Conservation (phyloP, 2,797 vertebrate species). For the Anas bernieri region DNA sequence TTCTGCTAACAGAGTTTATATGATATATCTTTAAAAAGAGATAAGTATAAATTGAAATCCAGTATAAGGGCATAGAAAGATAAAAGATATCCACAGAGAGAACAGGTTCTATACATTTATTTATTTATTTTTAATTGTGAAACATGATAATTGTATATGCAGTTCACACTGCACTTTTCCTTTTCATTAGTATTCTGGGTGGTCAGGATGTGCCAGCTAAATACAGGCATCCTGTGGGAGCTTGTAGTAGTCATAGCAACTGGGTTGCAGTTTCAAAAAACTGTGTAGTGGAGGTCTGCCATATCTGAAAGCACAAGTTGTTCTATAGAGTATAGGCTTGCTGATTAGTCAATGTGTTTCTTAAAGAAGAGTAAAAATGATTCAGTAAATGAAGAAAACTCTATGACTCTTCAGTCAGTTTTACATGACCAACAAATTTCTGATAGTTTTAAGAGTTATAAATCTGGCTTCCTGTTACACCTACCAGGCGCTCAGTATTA, state of each 20-base stretch:
- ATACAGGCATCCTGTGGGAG: conserved; percentile 46
- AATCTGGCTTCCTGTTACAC: neutral
- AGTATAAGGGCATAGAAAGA: neutral
- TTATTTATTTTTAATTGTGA: neutral
- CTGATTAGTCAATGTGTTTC: conserved; percentile 40
- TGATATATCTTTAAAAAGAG: neutral
- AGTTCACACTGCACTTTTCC: neutral
- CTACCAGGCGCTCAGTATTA: neutral
- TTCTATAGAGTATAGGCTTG: conserved; percentile 40
- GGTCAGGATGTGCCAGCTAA: conserved; percentile 52
- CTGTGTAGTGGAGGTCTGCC: conserved; percentile 33
- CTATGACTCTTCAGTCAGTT: neutral
- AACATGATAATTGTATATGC: conserved; percentile 4
- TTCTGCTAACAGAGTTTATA: neutral
- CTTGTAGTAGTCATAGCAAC: conserved; percentile 74
- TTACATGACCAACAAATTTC: neutral
- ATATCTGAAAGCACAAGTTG: conserved; percentile 1
- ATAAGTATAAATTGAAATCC: neutral
- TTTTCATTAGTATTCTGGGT: conserved; percentile 68
- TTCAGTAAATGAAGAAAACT: neutral
- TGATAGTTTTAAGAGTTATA: neutral
- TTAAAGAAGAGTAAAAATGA: neutral
- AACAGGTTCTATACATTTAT: neutral
- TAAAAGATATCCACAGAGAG: neutral
- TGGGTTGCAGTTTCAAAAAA: conserved; percentile 21